phyloP scores from a whole-genome alignment of 2,113 vertebrate species.

The Otis tarda region DNA sequence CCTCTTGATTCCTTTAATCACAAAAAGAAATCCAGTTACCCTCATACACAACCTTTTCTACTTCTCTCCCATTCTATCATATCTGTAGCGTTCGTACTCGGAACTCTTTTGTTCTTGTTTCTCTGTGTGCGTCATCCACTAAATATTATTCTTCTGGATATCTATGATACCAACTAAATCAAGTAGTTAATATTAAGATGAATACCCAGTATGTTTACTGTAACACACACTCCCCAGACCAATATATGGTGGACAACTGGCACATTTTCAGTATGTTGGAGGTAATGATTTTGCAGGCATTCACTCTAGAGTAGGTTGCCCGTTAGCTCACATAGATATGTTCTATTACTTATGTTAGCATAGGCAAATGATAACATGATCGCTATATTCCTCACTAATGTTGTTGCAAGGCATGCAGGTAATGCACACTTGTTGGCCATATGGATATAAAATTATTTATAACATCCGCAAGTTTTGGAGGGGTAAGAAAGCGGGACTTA shows the following conservation, averaged over 20 bases:
- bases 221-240: neutral
- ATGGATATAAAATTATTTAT: neutral
- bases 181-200: neutral
- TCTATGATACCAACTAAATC: neutral
- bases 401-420: neutral
- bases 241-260: neutral
- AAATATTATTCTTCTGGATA: neutral
- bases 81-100: neutral
- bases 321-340: neutral
- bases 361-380: neutral
- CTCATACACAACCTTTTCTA: neutral
- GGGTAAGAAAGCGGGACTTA: neutral
- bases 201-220: neutral
- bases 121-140: neutral
- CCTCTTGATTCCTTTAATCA: neutral
- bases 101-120: neutral
- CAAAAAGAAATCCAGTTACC: neutral
- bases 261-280: neutral
- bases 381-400: neutral
- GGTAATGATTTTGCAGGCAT: neutral
- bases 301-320: neutral
- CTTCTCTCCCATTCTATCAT: neutral
- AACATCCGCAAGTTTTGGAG: neutral
- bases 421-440: neutral
- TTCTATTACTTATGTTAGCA: neutral